Evolutionary conservation across 2,888 invertebrate genomes (phyloP).

Genomic region (Heteromurus nitidus): DNA sequence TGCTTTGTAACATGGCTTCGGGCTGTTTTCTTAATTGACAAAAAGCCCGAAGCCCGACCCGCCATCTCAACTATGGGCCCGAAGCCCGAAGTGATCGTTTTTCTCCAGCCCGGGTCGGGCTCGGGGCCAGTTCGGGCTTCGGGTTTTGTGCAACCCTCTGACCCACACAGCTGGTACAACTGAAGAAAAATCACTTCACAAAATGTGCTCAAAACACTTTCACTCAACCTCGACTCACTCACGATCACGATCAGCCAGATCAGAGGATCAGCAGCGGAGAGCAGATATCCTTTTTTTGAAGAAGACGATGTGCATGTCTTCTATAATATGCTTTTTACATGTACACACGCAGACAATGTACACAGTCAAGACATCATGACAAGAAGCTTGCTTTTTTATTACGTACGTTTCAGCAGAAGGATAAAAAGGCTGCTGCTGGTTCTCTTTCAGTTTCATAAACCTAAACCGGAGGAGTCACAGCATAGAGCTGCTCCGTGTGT

Average conservation of each 20-base stretch:
- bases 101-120: too few relatives aligned
- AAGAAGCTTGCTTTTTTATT: not conserved
- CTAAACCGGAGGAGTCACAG: not conserved
- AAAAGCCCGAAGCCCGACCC: too few relatives aligned
- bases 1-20: too few relatives aligned
- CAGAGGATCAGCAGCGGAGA: not conserved
- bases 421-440: not conserved
- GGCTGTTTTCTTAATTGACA: too few relatives aligned
- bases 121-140: too few relatives aligned
- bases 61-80: too few relatives aligned
- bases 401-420: too few relatives aligned
- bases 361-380: not conserved
- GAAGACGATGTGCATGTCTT: not conserved
- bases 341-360: not conserved
- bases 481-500: not conserved
- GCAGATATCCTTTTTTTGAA: not conserved
- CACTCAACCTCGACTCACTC: not conserved
- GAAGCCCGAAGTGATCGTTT: too few relatives aligned
- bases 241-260: not conserved
- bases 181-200: slow-evolving; percentile 54
- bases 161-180: slow-evolving; percentile 59
- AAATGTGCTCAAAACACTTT: slow-evolving; percentile 3
- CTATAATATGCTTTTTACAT: too few relatives aligned
- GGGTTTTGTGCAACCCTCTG: too few relatives aligned
- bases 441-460: not conserved